Base-by-base conservation (phyloP, 2,888 invertebrate genomes). In the Callyntrura guangdongensis region DNA sequence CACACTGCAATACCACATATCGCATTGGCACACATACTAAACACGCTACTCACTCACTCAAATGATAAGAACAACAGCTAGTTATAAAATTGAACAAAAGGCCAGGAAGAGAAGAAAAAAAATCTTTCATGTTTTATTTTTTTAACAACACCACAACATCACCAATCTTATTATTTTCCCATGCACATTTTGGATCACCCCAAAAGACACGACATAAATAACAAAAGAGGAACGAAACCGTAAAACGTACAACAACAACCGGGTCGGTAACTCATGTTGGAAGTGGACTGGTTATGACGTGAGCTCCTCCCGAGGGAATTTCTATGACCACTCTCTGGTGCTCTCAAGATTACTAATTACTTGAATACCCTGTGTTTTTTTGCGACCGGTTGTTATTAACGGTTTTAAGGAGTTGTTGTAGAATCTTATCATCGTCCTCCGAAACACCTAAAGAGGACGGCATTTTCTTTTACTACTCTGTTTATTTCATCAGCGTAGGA, bases 121-220 rank as follows among this genome's bases (percentile, higher is more conserved):
- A 67, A 27, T 67, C 27, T 27, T 67, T n/a, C 67, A 67, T 67
- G 27, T 27, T 67, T 67, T 27, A 64, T 64, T 64, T 6, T 36
- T 36, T 36, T 36, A 36, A 36, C 36, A 36, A 36, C 36, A 36
- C 36, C 36, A 36, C n/a, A 67, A 27, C 67, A 67, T 4, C 27
- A 67, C 25, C 14, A 67, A 5, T 36, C 25, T 27, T 27, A 67
- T 27, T 27, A 12, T n/a, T 53, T 9, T 53, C n/a, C 11, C n/a
- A 14, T 53, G n/a, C 53, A 36, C 36, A 36, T 53, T 53, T 53
- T 53, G 14, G 2, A n/a, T 53, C 53, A 12, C 53, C 12, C 53
- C n/a, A 53, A 12, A 2, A 53, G 12, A 53, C 53, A 53, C 12
- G 12, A 53, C n/a, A 53, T 53, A 22, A 64, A 22, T 64, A 22